Base-by-base conservation (phyloP, 2,113 vertebrate species). In the Cranoglanis bouderius region DNA sequence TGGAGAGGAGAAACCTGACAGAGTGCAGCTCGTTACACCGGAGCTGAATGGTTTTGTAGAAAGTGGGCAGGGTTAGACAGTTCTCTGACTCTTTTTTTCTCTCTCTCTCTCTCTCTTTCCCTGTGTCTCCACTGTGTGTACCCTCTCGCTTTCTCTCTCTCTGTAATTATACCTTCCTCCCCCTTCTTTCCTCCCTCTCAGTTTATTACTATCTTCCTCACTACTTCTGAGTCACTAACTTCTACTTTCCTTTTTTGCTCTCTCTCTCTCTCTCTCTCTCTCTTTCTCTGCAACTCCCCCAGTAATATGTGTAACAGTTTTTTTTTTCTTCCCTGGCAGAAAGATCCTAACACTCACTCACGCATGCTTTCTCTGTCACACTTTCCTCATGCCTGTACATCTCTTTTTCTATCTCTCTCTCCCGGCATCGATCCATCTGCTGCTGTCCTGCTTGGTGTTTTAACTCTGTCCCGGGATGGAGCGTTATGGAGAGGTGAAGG, bases 151-250 rank as follows among this genome's bases (percentile, higher is more conserved):
- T 88, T 90, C 83, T 89, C 91, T 89, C 91, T 92, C 92, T 91
- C 94, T 93, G 93, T 93, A 95, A 94, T 95, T 96, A 95, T 96
- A 95, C 93, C 93, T 94, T 94, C 91, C 90, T 92, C 91, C 85
- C 90, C 91, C 93, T 93, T 93, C 91, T 95, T 94, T 93, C 95
- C 95, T 94, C 94, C 94, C 94, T 93, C 92, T 92, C 92, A 92
- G 89, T 92, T 89, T 90, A 94, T 92, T 93, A 94, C 94, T 94
- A 94, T 94, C 92, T 94, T 95, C 94, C 94, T 95, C 94, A 94
- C 94, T 95, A 88, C 88, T 85, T 89, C 84, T 94, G 94, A 94
- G 89, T 94, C 93, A 93, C 89, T 89, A 82, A 91, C 77, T 89
- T 85, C 88, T 88, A 85, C 87, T 70, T 90, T 88, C 86, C 85